Base-by-base conservation (phyloP, 2,113 vertebrate species). In the Sakesphorus luctuosus region DNA sequence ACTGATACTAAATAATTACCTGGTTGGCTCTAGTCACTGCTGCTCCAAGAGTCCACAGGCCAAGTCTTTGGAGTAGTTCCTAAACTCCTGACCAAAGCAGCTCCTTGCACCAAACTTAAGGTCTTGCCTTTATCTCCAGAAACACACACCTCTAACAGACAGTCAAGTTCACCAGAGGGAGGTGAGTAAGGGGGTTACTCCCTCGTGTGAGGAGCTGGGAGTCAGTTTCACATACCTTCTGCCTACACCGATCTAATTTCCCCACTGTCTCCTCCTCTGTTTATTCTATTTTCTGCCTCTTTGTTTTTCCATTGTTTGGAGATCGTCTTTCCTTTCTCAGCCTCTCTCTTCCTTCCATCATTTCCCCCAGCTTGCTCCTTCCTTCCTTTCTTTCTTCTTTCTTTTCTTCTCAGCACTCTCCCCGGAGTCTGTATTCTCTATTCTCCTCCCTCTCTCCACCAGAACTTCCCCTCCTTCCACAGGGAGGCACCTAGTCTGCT, bases 281-380 rank as follows among this genome's bases (percentile, higher is more conserved):
- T 95, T 90, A 56, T 94, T 95, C 93, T 94, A 88, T 94, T 91
- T 95, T 95, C 82, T 95, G 63, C 78, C 71, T 88, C 90, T 92
- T 96, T 95, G 84, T 96, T 65, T 91, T 94, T 95, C 35, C 62
- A 74, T 36, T 80, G 80, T 87, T 89, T 93, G 84, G 71, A 50
- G 74, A 95, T 87, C 56, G 21, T 94, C 83, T 83, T 96, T 95
- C 93, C 91, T 96, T 58, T 96, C 94, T 85, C 82, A 96, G 55
- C 47, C 78, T 91, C 82, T 93, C 50, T 96, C 90, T 94, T 87
- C 94, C 93, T 94, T 59, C 55, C 84, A 49, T 88, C 75, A 0
- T 84, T 94, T 89, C 82, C 93, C n/a, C 26, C 68, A 69, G 66
- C 89, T 87, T 2, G 0, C 28, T 88, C 69, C 93, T 76, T 95